These are phyloP conservation scores for Drosophila gaucha DNA, from an alignment of 2,888 invertebrate species.

Conservation along the genomic window DNA sequence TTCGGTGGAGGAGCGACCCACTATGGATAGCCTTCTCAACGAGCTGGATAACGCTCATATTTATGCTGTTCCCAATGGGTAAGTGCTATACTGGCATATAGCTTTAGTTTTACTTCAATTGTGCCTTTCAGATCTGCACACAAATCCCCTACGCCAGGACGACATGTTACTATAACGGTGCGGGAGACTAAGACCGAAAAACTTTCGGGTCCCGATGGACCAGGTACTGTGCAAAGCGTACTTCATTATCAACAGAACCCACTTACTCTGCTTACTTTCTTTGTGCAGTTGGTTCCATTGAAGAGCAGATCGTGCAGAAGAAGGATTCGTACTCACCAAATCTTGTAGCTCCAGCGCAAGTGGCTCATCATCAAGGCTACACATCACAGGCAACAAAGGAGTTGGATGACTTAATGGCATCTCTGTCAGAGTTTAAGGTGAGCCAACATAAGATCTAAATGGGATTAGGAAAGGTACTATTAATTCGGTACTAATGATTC, in stretches of 20 bases:
- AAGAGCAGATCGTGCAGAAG: conserved; percentile 83
- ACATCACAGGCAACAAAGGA: conserved; percentile 97
- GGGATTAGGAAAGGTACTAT: background rate
- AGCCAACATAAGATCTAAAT: conserved; percentile 54
- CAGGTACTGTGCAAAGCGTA: conserved; percentile 67
- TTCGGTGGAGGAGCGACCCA: conserved; percentile 87
- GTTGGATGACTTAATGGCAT: conserved; percentile 97
- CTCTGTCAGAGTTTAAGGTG: conserved; percentile 97
- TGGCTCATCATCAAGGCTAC: conserved; percentile 65
- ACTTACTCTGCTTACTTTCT: background rate
- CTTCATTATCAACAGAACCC: background rate
- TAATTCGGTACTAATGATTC: no score
- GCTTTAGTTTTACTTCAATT: background rate
- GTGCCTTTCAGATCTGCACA: conserved; percentile 61
- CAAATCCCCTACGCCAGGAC: conserved; percentile 83
- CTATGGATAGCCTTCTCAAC: conserved; percentile 95
- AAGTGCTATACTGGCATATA: conserved; percentile 27
- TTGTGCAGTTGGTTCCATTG: conserved; percentile 76
- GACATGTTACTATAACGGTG: conserved; percentile 87
- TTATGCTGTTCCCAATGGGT: conserved; percentile 92
- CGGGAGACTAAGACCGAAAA: conserved; percentile 87
- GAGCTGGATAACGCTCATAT: conserved; percentile 88
- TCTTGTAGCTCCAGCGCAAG: conserved; percentile 45
- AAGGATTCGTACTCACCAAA: conserved; percentile 81
- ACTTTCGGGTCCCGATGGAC: conserved; percentile 83